A percentile compares a stretch with the other conserved stretches of the same genome.
Evolutionary conservation across 1,140 invertebrate species (phyloP).

Genomic region (Nasonia longicornis): DNA sequence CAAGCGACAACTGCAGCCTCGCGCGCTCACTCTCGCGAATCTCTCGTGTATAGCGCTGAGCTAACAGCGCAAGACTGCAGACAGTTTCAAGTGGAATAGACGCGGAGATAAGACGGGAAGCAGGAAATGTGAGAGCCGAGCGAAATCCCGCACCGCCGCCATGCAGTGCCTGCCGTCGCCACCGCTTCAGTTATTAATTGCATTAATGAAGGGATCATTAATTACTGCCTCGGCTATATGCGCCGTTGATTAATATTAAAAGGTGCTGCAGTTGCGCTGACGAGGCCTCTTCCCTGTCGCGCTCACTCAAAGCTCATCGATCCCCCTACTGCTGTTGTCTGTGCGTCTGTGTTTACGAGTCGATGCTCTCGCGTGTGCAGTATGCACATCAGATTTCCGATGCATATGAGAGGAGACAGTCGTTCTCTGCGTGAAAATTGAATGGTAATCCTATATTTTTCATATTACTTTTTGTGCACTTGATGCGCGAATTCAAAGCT

Average conservation of each 20-base stretch:
- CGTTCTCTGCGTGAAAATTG: too few relatives aligned
- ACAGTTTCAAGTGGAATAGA: constrained; percentile 39
- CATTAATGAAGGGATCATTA: constrained; percentile 40
- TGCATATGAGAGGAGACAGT: too few relatives aligned
- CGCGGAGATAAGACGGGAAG: constrained; percentile 12
- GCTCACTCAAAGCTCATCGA: background rate
- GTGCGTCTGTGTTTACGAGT: too few relatives aligned
- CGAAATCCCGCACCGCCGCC: background rate
- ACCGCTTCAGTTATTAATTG: constrained; percentile 41
- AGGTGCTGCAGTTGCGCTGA: constrained; percentile 20
- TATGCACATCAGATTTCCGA: too few relatives aligned
- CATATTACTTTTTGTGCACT: too few relatives aligned
- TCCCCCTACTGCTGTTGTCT: background rate
- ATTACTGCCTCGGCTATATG: constrained; percentile 17
- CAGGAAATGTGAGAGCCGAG: background rate
- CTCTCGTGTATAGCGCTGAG: constrained; percentile 12
- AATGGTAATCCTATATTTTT: too few relatives aligned
- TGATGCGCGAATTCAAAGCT: too few relatives aligned
- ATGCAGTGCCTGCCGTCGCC: constrained; percentile 21
- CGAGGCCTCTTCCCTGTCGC: background rate
- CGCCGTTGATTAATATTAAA: constrained; percentile 38
- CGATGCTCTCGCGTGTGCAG: too few relatives aligned
- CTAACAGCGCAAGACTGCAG: constrained; percentile 21
- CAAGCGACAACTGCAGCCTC: background rate
- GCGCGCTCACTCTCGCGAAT: background rate